Percentiles rank a stretch among this genome's conserved stretches.
phyloP scores from a whole-genome alignment of 2,113 vertebrate species.

The Grallaria varia region DNA sequence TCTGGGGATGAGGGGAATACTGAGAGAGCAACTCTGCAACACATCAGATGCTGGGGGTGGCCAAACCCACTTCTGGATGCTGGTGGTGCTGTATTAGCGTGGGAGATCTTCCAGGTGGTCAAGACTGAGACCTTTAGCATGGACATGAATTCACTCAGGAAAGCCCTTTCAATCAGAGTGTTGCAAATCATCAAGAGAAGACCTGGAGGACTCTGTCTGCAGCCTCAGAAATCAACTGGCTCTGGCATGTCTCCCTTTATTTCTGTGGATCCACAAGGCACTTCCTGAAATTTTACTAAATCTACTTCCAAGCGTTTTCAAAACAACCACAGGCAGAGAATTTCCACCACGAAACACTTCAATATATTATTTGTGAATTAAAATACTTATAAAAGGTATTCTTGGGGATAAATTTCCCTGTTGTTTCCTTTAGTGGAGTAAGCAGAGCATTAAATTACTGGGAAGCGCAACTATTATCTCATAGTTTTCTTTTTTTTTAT shows the following conservation, averaged over 20 bases:
- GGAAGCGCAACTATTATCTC: conserved; percentile 65
- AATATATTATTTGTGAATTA: not conserved
- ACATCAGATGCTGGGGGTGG: not conserved
- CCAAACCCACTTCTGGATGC: rapidly evolving
- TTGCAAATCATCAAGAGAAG: not conserved
- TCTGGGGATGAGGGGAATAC: not conserved
- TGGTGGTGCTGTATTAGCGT: not conserved
- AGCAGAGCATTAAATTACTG: conserved; percentile 63
- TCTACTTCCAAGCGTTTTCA: not conserved
- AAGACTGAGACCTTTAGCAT: not conserved
- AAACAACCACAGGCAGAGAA: conserved; percentile 31
- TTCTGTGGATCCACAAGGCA: not conserved
- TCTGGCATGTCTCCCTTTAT: not conserved
- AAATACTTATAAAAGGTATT: conserved; percentile 19
- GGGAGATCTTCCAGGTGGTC: not conserved
- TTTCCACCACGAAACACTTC: not conserved
- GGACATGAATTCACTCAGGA: not conserved
- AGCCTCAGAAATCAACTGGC: not conserved
- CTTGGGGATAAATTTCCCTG: not conserved
- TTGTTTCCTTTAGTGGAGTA: conserved; percentile 1
- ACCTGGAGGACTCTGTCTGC: rapidly evolving
- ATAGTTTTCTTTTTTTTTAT: conserved; percentile 76
- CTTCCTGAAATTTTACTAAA: not conserved
- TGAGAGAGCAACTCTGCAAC: not conserved
- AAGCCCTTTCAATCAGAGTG: not conserved